Evolutionary conservation across 1,140 invertebrate species (phyloP), one percentile per base, ranked within the genome.

Genomic region (Cryptotermes secundus): DNA sequence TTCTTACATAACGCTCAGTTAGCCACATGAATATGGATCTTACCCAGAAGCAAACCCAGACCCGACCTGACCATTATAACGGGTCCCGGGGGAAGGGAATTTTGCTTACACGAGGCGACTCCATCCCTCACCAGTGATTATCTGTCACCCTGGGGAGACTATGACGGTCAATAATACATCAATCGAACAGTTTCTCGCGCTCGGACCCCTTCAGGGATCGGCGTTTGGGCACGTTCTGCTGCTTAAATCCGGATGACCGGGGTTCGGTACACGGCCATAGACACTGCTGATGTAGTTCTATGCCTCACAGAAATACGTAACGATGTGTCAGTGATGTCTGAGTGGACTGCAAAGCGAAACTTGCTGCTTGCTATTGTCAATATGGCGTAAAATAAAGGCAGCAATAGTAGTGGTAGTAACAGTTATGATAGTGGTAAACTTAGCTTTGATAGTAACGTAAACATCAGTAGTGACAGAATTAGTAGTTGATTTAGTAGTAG

Each of bases 111-210:
- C 7, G n/a, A n/a, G 7, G 59, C n/a, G 59, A n/a, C n/a, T 14
- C 59, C 45, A 31, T 14, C 59, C 26, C 59, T 72, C 59, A 0
- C 59, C 59, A 31, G 26, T 72, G 59, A 72, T 72, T 72, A 72
- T 72, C 26, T 31, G 1, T 72, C 26, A n/a, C 59, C 59, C 59
- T n/a, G 12, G 59, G 59, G 59, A 72, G 26, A 14, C n/a, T 14
- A 26, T 72, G 59, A 9, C 59, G 59, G 26, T 72, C 59, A 72
- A 72, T 72, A 72, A 72, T 72, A 72, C 59, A 72, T 72, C 59
- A 72, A 72, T 72, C 59, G 59, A 16, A 72, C 59, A n/a, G 26
- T 14, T 72, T 72, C 59, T 72, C 59, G 45, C 45, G 14, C 16
- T 49, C 45, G 16, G 45, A 7, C 26, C 31, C 59, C 59, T 26